phyloP scores from a whole-genome alignment of 2,113 vertebrate genomes.

The Buteo buteo region DNA sequence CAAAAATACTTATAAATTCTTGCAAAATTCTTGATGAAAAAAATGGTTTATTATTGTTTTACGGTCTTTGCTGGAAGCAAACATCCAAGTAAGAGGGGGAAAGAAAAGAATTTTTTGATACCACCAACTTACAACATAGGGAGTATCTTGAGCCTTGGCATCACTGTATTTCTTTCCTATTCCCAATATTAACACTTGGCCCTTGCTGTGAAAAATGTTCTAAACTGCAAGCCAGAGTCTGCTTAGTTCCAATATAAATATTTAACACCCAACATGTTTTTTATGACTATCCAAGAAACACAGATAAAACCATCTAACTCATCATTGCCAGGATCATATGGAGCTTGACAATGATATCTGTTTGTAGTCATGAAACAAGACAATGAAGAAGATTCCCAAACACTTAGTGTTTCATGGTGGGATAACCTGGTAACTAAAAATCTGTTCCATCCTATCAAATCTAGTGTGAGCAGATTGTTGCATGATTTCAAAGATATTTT shows the following conservation, averaged over 20 bases:
- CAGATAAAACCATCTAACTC: neutral
- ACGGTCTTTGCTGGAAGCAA: neutral
- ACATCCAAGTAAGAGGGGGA: neutral
- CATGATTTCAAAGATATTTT: neutral
- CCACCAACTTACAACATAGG: neutral
- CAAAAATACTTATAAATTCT: neutral
- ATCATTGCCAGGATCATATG: neutral
- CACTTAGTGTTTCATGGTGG: neutral
- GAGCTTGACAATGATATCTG: neutral
- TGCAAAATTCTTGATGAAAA: neutral
- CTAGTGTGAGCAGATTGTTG: neutral
- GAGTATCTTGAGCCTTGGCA: neutral
- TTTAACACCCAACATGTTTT: neutral
- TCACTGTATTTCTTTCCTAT: neutral
- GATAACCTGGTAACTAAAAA: neutral
- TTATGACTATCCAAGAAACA: constrained; percentile 30
- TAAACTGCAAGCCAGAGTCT: neutral
- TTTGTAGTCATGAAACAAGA: neutral
- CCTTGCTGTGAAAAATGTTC: constrained; percentile 13
- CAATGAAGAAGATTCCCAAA: neutral
- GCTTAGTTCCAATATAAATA: constrained; percentile 23
- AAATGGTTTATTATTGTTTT: neutral
- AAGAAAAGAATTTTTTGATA: neutral
- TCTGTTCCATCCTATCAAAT: neutral
- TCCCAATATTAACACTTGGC: neutral